phyloP scores from a whole-genome alignment of 1,140 invertebrate genomes.

The Bombus polaris region DNA sequence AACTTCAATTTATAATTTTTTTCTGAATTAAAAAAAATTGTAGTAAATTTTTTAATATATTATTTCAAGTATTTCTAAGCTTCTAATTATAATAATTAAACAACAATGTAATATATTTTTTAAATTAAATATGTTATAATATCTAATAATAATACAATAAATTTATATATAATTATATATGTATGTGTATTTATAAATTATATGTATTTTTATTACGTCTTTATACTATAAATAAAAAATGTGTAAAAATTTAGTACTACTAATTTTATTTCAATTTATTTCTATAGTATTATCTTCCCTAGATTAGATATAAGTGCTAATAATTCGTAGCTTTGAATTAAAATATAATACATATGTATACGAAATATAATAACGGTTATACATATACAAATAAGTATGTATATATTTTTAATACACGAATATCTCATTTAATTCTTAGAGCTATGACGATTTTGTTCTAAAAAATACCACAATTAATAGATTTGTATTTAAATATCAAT shows the following conservation, averaged over 20 bases:
- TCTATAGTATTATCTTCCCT: neutral
- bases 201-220: neutral
- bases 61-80: neutral
- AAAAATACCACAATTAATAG: neutral
- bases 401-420: neutral
- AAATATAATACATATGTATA: neutral
- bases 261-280: neutral
- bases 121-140: neutral
- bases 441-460: neutral
- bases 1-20: neutral
- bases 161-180: neutral
- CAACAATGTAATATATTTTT: neutral
- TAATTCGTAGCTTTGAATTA: neutral
- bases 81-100: neutral
- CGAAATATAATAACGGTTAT: neutral
- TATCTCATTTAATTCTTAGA: neutral
- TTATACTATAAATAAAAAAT: neutral
- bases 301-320: neutral
- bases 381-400: neutral
- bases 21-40: neutral
- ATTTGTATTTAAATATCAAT: constrained; percentile 13
- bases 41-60: neutral
- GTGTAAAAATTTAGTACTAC: neutral
- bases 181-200: neutral
- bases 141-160: neutral